Evolutionary conservation across 92 coral and sea anemone species (phyloP).

Genomic region (Paragorgia papillata): DNA sequence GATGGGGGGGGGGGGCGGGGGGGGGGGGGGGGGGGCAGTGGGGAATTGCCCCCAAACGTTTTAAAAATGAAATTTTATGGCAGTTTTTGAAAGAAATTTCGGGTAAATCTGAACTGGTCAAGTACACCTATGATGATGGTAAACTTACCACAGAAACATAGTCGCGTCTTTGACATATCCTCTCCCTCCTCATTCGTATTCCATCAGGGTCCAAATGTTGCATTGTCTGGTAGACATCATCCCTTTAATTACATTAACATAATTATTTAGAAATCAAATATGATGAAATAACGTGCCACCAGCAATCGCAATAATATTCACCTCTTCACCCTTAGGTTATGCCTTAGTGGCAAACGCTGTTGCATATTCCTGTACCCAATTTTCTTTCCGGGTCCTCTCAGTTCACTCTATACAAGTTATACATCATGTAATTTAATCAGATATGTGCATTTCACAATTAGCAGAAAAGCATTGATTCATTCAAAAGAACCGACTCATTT

Average conservation of each 20-base stretch:
- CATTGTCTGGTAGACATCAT: constrained; percentile 58
- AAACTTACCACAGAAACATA: constrained; percentile 47
- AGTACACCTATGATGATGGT: too few species aligned
- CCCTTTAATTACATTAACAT: neutral
- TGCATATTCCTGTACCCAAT: constrained; percentile 54
- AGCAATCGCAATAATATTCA: neutral
- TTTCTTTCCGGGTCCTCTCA: neutral
- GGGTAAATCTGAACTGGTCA: too few species aligned
- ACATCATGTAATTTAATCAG: neutral
- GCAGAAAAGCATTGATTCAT: too few species aligned
- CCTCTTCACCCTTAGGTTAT: constrained; percentile 57
- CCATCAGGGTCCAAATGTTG: constrained; percentile 33
- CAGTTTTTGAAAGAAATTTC: too few species aligned
- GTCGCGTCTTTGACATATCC: too few species aligned
- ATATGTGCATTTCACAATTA: neutral
- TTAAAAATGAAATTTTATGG: too few species aligned
- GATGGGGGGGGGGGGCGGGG: too few species aligned
- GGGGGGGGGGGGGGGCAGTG: too few species aligned
- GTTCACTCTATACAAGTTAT: neutral
- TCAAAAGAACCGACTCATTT: too few species aligned
- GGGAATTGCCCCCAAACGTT: too few species aligned
- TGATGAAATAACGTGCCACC: neutral
- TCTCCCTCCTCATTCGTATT: constrained; percentile 34
- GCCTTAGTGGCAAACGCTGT: constrained; percentile 51
- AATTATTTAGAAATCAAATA: neutral